Evolutionary conservation across 1,140 invertebrate genomes (phyloP), one percentile per base, ranked within the genome.

Genomic region (Pogonomyrmex californicus): DNA sequence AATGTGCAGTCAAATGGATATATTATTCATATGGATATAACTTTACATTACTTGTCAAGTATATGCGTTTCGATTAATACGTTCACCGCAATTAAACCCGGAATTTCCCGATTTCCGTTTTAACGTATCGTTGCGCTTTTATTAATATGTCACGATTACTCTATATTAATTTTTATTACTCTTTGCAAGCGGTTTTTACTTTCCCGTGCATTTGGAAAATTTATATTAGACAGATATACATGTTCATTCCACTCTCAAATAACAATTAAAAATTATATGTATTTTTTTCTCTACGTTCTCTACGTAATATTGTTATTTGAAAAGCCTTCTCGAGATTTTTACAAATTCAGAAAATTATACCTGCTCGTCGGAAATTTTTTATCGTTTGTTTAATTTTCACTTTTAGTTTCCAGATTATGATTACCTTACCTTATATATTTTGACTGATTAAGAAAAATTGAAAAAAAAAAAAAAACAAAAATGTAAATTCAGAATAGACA

Each of bases 111-210:
- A 17, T 44, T 70, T 17, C 7, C 41, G 38, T 36, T 70, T 70
- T 70, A 38, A 44, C 23, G n/a, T 79, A 54, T 5, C 14, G 9
- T 4, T 10, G 14, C 49, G 36, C 36, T 56, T 41, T 44, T 58
- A 56, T 70, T 70, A 81, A 81, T 70, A 58, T 54, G 36, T 66
- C 77, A 68, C 36, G 56, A 30, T 70, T 68, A 79, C 70, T 60
- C 30, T 38, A 49, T 38, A 49, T 56, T 47, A 38, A 12, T 38
- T 51, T 71, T 70, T 75, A 83, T 60, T 49, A 75, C 17, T n/a
- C 10, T 36, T 47, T 73, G 12, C 49, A 47, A 60, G 14, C 30
- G 44, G 30, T 73, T 73, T 49, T 82, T 71, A 56, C 41, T 70
- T 49, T 54, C 3, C 41, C 41, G 17, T 38, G 12, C 17, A 36